Evolutionary conservation across 2,113 vertebrate species (phyloP).

Genomic region (Poecilia latipinna): DNA sequence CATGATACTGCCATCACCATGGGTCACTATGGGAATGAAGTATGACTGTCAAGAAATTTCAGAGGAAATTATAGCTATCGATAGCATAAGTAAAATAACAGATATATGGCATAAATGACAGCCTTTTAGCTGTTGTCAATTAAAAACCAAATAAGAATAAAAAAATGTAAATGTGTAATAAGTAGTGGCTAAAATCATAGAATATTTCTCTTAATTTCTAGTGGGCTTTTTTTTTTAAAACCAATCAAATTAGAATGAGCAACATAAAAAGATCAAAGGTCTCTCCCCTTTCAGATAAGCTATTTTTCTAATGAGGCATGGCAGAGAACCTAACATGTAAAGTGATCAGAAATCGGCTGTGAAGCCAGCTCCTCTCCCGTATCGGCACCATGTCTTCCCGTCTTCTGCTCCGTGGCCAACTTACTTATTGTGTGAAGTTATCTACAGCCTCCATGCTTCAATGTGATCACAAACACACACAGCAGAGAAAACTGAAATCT

Average conservation of each 20-base stretch:
- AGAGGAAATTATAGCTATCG: no score
- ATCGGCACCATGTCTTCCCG: conserved; percentile 31
- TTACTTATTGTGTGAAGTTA: conserved; percentile 57
- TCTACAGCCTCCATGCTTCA: conserved; percentile 49
- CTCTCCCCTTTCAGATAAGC: neutral
- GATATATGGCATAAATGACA: no score
- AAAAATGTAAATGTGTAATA: no score
- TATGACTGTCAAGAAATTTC: no score
- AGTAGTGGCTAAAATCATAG: no score
- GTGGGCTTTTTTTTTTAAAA: neutral
- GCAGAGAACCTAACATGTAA: neutral
- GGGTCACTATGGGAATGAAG: neutral
- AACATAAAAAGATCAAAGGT: neutral
- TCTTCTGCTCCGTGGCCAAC: conserved; percentile 51
- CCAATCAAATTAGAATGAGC: neutral
- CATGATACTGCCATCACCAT: neutral
- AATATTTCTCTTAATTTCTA: no score
- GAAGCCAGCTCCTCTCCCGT: conserved; percentile 7
- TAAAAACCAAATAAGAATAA: no score
- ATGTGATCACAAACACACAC: conserved; percentile 45
- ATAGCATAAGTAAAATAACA: no score
- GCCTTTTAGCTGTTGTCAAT: no score
- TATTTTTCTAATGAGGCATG: neutral
- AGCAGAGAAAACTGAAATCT: conserved; percentile 26
- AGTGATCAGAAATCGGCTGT: conserved; percentile 14